These are phyloP conservation scores for Mastomys natalensis DNA, from an alignment of 2,113 vertebrate species.

Conservation along the genomic window DNA sequence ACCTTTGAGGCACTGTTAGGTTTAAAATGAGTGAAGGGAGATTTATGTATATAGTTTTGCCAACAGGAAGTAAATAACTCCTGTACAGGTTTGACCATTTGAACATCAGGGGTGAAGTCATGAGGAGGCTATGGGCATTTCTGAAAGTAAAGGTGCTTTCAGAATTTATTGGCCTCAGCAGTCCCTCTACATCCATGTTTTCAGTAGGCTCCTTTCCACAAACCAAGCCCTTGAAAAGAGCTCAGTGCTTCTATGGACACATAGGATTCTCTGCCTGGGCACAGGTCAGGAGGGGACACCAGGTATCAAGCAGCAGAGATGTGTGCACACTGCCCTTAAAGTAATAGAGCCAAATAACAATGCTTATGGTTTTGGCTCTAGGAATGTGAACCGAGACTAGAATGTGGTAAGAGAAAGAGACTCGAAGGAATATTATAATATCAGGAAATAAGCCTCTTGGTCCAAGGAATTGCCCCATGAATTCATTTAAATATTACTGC, in stretches of 20 bases:
- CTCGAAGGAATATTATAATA: conserved; percentile 61
- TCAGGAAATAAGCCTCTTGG: conserved; percentile 68
- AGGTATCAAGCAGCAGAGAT: not conserved
- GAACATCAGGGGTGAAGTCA: not conserved
- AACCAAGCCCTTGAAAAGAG: not conserved
- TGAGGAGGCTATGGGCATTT: not conserved
- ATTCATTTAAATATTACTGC: conserved; percentile 70
- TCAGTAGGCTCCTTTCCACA: not conserved
- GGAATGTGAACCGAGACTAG: not conserved
- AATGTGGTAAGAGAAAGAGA: conserved; percentile 15
- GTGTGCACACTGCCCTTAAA: not conserved
- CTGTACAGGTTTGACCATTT: not conserved
- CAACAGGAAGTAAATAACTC: not conserved
- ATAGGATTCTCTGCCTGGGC: not conserved
- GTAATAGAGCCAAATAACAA: not conserved
- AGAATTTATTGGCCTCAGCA: not conserved
- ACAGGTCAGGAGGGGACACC: not conserved
- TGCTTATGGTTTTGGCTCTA: not conserved
- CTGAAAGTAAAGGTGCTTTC: not conserved
- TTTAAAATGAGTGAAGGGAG: not conserved
- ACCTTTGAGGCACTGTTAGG: not conserved
- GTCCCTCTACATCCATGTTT: not conserved
- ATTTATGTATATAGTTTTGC: not conserved
- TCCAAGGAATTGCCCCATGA: conserved; percentile 61
- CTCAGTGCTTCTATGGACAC: not conserved